These are phyloP conservation scores for Tyria jacobaeae DNA, from an alignment of 2,888 invertebrate genomes.

Conservation along the genomic window DNA sequence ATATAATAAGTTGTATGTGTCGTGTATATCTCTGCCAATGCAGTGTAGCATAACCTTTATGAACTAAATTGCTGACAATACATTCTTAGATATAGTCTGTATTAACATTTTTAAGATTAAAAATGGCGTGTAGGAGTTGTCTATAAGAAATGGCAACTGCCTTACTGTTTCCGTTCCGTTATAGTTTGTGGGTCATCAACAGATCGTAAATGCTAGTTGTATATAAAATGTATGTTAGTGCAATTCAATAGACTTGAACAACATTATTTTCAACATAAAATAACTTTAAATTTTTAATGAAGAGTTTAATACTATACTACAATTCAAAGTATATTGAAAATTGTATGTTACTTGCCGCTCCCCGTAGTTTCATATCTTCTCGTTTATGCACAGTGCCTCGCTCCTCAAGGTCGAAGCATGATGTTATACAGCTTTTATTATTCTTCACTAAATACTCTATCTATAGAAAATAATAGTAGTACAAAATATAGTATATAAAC, in stretches of 20 bases:
- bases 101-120: constrained; percentile 33
- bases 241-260: neutral
- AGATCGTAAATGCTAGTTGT: neutral
- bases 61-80: constrained; percentile 34
- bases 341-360: no score
- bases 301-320: neutral
- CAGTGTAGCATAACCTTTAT: constrained; percentile 15
- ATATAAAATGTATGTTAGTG: constrained; percentile 2
- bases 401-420: no score
- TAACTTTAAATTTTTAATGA: neutral
- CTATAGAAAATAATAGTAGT: no score
- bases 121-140: constrained; percentile 37
- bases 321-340: no score
- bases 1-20: no score
- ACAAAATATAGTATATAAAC: no score
- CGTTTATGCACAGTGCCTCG: no score
- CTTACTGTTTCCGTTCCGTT: constrained; percentile 22
- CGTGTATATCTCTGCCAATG: neutral
- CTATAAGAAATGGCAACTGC: constrained; percentile 24
- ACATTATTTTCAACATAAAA: neutral
- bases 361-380: no score
- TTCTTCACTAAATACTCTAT: no score
- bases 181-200: constrained; percentile 8
- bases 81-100: constrained; percentile 23
- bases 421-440: no score